Evolutionary conservation across 2,888 invertebrate genomes (phyloP).

Genomic region (Troides aeacus): DNA sequence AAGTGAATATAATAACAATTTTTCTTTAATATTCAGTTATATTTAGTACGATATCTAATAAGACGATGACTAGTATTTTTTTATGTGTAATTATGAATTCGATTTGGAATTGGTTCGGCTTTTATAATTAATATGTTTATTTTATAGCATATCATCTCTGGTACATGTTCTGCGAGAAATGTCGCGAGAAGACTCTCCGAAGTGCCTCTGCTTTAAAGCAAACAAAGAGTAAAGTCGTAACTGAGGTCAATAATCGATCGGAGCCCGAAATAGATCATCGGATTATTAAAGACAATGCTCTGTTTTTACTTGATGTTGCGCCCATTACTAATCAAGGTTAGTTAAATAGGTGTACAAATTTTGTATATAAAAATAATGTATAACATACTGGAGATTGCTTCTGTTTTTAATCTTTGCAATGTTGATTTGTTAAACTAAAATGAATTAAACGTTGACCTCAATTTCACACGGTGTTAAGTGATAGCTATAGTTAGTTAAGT

Average conservation of each 20-base stretch:
- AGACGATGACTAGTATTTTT: too few species aligned
- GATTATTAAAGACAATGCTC: slow-evolving; percentile 95
- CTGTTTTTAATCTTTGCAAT: background rate
- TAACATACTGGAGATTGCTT: background rate
- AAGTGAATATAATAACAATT: too few species aligned
- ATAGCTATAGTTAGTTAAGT: too few species aligned
- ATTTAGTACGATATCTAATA: too few species aligned
- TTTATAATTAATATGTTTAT: background rate
- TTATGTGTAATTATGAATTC: background rate
- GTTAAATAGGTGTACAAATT: background rate
- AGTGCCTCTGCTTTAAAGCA: slow-evolving; percentile 49
- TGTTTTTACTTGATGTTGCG: slow-evolving; percentile 94
- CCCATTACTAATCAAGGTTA: slow-evolving; percentile 82
- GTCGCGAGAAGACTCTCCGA: slow-evolving; percentile 86
- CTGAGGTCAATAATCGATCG: slow-evolving; percentile 40
- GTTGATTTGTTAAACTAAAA: background rate
- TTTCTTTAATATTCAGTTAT: too few species aligned
- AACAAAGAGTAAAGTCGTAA: slow-evolving; percentile 48
- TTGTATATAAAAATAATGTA: background rate
- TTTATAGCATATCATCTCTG: slow-evolving; percentile 84
- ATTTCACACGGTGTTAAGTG: too few species aligned
- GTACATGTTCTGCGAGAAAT: slow-evolving; percentile 95
- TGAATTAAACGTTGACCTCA: too few species aligned
- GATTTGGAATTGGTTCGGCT: background rate
- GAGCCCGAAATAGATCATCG: slow-evolving; percentile 72